Evolutionary conservation across 2,888 invertebrate species (phyloP).

Genomic region (Drosophila melanosoma): DNA sequence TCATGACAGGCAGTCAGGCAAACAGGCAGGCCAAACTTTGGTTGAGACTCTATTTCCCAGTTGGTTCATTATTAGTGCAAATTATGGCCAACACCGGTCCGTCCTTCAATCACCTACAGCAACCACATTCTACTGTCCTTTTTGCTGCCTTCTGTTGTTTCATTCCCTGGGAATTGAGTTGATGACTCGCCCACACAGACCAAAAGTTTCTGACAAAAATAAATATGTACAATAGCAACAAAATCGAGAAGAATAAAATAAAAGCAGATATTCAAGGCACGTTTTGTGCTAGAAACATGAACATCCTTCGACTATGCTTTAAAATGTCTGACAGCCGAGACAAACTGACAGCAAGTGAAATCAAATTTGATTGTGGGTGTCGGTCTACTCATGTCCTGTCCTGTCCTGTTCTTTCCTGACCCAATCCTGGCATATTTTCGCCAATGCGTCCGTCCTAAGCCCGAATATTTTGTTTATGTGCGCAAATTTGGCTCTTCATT

Average conservation of each 20-base stretch:
- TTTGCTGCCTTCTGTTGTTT: conserved; percentile 55
- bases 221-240: conserved; percentile 20
- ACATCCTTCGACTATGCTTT: conserved; percentile 55
- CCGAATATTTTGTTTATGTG: conserved; percentile 34
- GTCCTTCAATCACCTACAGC: conserved; percentile 21
- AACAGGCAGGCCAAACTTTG: conserved; percentile 5
- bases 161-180: conserved; percentile 50
- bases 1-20: conserved; percentile 37
- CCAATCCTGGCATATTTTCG: conserved; percentile 15
- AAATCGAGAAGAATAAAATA: conserved; percentile 7
- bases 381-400: conserved; percentile 13
- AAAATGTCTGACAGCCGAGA: conserved; percentile 40
- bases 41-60: conserved; percentile 52
- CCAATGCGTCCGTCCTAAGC: conserved; percentile 20
- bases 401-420: conserved; percentile 3
- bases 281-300: conserved; percentile 46
- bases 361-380: conserved; percentile 62
- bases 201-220: conserved; percentile 26
- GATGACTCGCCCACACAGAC: conserved; percentile 53
- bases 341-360: conserved; percentile 52
- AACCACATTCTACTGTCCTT: conserved; percentile 37
- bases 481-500: conserved; percentile 51
- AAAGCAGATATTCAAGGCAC: conserved; percentile 63
- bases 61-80: conserved; percentile 70
- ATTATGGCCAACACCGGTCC: conserved; percentile 44